These are phyloP conservation scores for Colius striatus DNA, from an alignment of 2,113 vertebrate genomes.

Conservation along the genomic window DNA sequence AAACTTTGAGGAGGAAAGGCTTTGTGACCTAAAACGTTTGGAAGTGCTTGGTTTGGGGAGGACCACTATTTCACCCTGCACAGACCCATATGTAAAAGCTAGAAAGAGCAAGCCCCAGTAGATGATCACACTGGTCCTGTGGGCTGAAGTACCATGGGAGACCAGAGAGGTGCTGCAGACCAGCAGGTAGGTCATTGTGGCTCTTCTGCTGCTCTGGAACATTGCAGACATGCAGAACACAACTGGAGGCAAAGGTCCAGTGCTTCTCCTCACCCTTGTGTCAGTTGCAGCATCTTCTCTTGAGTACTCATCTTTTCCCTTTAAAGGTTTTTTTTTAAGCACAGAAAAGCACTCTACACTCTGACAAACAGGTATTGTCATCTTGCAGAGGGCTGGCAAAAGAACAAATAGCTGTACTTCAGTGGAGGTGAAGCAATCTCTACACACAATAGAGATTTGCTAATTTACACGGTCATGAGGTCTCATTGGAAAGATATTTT, in stretches of 20 bases:
- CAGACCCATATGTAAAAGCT: neutral
- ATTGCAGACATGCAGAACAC: neutral
- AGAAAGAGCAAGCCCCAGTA: neutral
- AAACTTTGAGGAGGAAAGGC: neutral
- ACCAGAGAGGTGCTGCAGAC: neutral
- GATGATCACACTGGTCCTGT: neutral
- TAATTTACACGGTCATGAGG: constrained; percentile 34
- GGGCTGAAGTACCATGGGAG: neutral
- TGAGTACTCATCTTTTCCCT: neutral
- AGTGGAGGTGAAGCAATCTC: constrained; percentile 4
- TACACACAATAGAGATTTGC: neutral
- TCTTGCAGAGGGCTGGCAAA: neutral
- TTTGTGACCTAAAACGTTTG: neutral
- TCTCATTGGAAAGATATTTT: constrained; percentile 45
- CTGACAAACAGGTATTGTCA: constrained; percentile 23
- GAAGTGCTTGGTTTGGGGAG: neutral
- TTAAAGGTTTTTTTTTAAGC: neutral
- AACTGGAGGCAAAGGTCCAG: neutral
- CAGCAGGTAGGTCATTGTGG: neutral
- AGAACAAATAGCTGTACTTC: constrained; percentile 15
- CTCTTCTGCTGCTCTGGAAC: neutral
- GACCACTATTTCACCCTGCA: neutral
- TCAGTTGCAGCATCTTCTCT: neutral
- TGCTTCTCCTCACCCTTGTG: neutral
- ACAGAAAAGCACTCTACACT: neutral